Evolutionary conservation across 1,140 invertebrate genomes (phyloP).

Genomic region (Atta colombica): DNA sequence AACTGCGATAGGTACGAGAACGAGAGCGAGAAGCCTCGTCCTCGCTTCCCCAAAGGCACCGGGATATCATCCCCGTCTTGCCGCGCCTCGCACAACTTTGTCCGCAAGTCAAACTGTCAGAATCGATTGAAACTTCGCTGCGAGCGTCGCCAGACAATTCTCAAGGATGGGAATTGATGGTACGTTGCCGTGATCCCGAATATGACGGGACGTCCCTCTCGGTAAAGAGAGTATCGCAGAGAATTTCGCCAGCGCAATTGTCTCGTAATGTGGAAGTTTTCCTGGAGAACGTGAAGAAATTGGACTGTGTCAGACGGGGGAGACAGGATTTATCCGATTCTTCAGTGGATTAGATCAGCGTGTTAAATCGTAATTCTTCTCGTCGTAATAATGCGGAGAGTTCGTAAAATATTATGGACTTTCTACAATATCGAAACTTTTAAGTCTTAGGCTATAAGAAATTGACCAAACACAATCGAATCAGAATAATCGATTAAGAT

Average conservation of each 20-base stretch:
- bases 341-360: background rate
- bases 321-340: no score
- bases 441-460: no score
- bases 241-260: conserved; percentile 3
- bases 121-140: conserved; percentile 79
- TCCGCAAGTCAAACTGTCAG: conserved; percentile 75
- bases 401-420: background rate
- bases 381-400: background rate
- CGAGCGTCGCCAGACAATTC: conserved; percentile 54
- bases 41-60: conserved; percentile 14
- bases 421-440: no score
- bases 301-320: no score
- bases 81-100: conserved; percentile 39
- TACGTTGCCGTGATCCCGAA: conserved; percentile 44
- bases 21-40: background rate
- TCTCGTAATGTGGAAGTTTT: background rate
- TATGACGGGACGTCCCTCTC: conserved; percentile 4
- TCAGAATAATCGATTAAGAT: no score
- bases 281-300: background rate
- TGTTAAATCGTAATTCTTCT: background rate
- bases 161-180: conserved; percentile 53
- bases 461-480: no score
- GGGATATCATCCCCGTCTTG: conserved; percentile 35
- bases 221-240: background rate
- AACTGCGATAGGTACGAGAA: background rate